Evolutionary conservation across 2,888 invertebrate species (phyloP).

Genomic region (Tetragonisca angustula): DNA sequence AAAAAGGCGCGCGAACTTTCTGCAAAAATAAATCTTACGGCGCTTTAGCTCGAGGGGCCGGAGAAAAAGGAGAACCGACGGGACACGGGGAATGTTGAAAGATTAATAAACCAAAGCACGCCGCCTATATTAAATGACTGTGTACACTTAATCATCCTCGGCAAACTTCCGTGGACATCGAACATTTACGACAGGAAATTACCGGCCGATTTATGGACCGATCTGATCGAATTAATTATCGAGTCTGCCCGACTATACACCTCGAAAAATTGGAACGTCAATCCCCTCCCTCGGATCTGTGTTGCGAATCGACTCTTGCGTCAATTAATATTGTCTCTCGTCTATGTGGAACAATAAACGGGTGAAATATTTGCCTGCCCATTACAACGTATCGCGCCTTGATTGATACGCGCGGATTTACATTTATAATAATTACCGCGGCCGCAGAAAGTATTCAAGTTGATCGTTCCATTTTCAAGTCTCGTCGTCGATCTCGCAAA

Average conservation of each 20-base stretch:
- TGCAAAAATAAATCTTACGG: not conserved
- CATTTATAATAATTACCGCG: not conserved
- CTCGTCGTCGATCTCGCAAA: too few species aligned
- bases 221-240: conserved; percentile 25
- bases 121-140: conserved; percentile 3
- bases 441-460: too few species aligned
- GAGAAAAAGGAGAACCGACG: not conserved
- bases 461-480: too few species aligned
- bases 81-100: not conserved
- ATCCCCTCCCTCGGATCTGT: not conserved
- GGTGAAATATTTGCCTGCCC: not conserved
- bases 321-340: conserved; percentile 5
- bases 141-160: conserved; percentile 25
- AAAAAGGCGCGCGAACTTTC: not conserved
- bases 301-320: not conserved
- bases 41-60: too few species aligned
- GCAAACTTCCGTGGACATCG: conserved; percentile 6
- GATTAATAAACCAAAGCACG: conserved; percentile 12
- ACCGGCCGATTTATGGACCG: conserved; percentile 19
- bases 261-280: conserved; percentile 12
- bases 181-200: conserved; percentile 28
- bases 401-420: not conserved
- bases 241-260: not conserved
- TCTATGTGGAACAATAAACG: not conserved
- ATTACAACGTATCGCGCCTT: too few species aligned